Evolutionary conservation across 2,797 vertebrate species (phyloP), one percentile per base, ranked within the genome.

Genomic region (Muscicapa comitata): DNA sequence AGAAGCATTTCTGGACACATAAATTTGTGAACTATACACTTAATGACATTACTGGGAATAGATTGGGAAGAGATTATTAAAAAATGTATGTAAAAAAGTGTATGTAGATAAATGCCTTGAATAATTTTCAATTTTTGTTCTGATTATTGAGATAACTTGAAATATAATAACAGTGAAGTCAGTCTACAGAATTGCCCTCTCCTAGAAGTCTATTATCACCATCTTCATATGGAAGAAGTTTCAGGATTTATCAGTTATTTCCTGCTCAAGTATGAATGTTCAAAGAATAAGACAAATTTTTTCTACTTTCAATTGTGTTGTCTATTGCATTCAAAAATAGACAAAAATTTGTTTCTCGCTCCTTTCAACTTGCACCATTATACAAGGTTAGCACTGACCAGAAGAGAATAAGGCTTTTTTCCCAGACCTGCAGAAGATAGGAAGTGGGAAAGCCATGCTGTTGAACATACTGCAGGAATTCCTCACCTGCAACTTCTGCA

Each of bases 391-490:
- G 26, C 17, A 53, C 16, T 31, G n/a, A 63, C 19, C 25, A 54
- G 20, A 77, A 12, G 26, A 31, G 8, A 45, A 45, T 19, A 26
- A 35, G 11, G 16, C 4, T 7, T 14, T 40, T 35, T 43, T 63
- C 25, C 10, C 20, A 35, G 20, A 25, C 48, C n/a, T 65, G 59
- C 13, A 31, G 20, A 9, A 25, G 13, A 37, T 4, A 31, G 10
- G 48, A 65, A 45, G 21, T 8, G 8, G 5, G 7, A 65, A 45
- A 78, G 28, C 26, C 50, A 16, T 25, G n/a, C 10, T 54, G 8
- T 25, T 17, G 2, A 45, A 45, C 0, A 0, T 17, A 10, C 50
- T 37, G 21, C n/a, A 45, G 61, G 50, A 54, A 37, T 31, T 45
- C 17, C 17, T 65, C 40, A 31, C n/a, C n/a, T 31, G 20, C 25